Conservation (phyloP, 2,888 invertebrate genomes). For the Lutraria lutraria region DNA sequence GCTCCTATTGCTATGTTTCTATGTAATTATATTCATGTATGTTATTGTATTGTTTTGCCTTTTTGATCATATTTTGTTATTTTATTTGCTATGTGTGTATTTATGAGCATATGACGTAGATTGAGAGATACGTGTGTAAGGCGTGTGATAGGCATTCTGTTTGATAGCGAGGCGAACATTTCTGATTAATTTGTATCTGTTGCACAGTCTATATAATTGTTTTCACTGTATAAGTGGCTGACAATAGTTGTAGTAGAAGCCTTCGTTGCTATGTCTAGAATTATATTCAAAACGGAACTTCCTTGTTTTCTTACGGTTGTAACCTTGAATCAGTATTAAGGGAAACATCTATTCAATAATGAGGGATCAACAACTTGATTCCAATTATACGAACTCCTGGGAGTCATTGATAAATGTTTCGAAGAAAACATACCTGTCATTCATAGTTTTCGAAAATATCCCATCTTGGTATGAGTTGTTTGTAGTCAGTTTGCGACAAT, state of each 20-base stretch:
- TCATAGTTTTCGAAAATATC: not conserved
- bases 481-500: not conserved
- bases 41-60: constrained; percentile 8
- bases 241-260: not conserved
- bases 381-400: not conserved
- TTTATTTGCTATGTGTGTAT: constrained; percentile 26
- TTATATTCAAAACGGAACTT: not conserved
- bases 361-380: not conserved
- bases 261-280: not conserved
- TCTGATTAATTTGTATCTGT: constrained; percentile 16
- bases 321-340: not conserved
- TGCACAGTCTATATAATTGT: not conserved
- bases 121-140: not conserved
- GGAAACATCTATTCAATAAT: too few species aligned
- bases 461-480: not conserved
- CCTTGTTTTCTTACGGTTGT: not conserved
- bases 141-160: not conserved
- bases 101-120: not conserved
- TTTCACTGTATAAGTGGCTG: not conserved
- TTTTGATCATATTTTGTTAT: not conserved
- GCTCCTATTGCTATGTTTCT: constrained; percentile 7
- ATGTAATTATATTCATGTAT: constrained; percentile 20
- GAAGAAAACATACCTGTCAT: not conserved
- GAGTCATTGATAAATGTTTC: not conserved
- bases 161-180: not conserved